phyloP scores from a whole-genome alignment of 1,140 invertebrate species.

The Calephelis nemesis region DNA sequence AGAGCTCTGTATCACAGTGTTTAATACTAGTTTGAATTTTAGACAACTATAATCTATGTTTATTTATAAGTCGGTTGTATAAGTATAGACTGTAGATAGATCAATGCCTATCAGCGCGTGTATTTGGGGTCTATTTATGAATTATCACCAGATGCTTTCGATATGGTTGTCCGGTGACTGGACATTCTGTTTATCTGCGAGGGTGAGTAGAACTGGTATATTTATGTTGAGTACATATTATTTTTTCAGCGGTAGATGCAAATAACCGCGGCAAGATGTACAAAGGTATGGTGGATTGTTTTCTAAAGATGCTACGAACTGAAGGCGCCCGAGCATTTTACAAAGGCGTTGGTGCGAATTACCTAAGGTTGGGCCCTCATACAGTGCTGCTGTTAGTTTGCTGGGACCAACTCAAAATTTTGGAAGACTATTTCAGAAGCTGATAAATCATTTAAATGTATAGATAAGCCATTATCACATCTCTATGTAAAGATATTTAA shows the following conservation, averaged over 20 bases:
- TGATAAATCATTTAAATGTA: slow-evolving; percentile 22
- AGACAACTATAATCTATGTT: too few relatives aligned
- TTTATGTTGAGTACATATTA: slow-evolving; percentile 6
- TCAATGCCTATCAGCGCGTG: too few relatives aligned
- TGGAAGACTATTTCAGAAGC: slow-evolving; percentile 58
- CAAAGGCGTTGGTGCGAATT: slow-evolving; percentile 92
- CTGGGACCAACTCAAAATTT: slow-evolving; percentile 88
- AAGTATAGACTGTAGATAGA: too few relatives aligned
- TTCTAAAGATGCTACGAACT: slow-evolving; percentile 85
- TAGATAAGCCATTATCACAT: too few relatives aligned
- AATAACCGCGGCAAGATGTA: slow-evolving; percentile 87
- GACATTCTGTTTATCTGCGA: too few relatives aligned
- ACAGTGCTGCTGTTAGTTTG: slow-evolving; percentile 91
- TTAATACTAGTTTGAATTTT: too few relatives aligned
- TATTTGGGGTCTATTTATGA: too few relatives aligned
- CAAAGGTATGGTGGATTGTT: slow-evolving; percentile 87
- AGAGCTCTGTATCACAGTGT: too few relatives aligned
- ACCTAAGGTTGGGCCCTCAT: slow-evolving; percentile 92
- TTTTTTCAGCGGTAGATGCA: slow-evolving; percentile 81
- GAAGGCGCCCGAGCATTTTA: slow-evolving; percentile 91
- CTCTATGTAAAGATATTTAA: too few relatives aligned
- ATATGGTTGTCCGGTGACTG: neutral
- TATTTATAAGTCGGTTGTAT: too few relatives aligned
- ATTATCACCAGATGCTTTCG: neutral
- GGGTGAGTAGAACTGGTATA: neutral